A percentile compares a stretch with the other conserved stretches of the same genome.
Conservation (phyloP, 2,113 vertebrate species). For the Narcine bancroftii region DNA sequence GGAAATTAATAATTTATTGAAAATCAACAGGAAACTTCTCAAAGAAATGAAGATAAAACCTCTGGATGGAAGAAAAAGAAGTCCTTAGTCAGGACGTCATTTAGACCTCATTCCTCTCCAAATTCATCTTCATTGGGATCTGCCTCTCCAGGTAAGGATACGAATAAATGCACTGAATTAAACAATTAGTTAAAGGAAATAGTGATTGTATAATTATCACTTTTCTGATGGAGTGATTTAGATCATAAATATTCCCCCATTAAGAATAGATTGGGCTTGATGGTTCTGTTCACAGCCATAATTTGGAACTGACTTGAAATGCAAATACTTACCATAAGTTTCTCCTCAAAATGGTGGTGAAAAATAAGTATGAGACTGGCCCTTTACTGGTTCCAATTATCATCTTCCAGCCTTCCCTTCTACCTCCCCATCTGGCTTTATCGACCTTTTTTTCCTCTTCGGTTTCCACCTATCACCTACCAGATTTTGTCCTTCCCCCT, state of each 20-base stretch:
- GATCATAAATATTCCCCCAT: background rate
- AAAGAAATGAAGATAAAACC: background rate
- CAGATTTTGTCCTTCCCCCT: too few relatives aligned
- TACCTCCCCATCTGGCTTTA: too few relatives aligned
- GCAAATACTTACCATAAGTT: background rate
- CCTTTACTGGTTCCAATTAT: too few relatives aligned
- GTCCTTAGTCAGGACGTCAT: background rate
- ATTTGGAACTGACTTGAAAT: background rate
- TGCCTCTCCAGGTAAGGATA: slow-evolving; percentile 9
- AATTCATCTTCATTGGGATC: background rate
- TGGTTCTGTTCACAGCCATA: background rate
- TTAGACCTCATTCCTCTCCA: background rate
- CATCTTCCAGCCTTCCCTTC: too few relatives aligned
- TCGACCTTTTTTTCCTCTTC: too few relatives aligned
- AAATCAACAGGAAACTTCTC: background rate
- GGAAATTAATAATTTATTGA: background rate
- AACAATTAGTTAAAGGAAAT: background rate
- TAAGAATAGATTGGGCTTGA: background rate
- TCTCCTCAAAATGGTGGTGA: background rate
- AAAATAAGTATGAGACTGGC: too few relatives aligned
- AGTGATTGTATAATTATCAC: background rate
- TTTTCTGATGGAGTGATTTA: background rate
- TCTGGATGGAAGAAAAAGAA: background rate
- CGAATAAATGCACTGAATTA: background rate
- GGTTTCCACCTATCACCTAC: too few relatives aligned